phyloP scores from a whole-genome alignment of 2,888 invertebrate genomes.

The Muscina levida region DNA sequence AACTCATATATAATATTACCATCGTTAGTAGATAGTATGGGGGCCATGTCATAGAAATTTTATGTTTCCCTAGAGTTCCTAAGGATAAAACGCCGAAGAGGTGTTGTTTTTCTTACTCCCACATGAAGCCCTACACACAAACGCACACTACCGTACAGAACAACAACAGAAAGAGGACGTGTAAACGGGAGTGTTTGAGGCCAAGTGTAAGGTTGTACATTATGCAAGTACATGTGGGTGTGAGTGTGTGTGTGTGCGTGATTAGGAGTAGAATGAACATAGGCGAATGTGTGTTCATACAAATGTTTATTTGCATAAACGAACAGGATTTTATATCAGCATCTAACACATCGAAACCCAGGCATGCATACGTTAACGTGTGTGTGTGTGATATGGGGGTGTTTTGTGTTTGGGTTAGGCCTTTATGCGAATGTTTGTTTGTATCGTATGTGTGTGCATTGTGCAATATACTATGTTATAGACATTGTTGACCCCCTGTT shows the following conservation, averaged over 20 bases:
- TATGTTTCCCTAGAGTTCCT: conserved; percentile 52
- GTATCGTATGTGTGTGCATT: neutral
- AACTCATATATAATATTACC: neutral
- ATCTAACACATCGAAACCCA: neutral
- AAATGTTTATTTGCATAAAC: conserved; percentile 39
- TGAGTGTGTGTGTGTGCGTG: neutral
- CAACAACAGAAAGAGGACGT: neutral
- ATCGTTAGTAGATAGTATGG: conserved; percentile 37
- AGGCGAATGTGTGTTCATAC: neutral
- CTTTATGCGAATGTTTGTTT: too few relatives aligned
- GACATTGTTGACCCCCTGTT: conserved; percentile 57
- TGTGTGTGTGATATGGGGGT: conserved; percentile 28
- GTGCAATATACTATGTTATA: conserved; percentile 27
- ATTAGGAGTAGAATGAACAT: too few relatives aligned
- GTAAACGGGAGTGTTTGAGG: neutral
- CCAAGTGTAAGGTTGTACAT: too few relatives aligned
- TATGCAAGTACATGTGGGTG: neutral
- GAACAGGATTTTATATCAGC: conserved; percentile 4
- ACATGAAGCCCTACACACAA: neutral
- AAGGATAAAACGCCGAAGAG: conserved; percentile 33
- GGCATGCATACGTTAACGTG: neutral
- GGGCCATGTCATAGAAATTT: conserved; percentile 51
- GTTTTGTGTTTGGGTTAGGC: conserved; percentile 39
- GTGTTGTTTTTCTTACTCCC: conserved; percentile 20
- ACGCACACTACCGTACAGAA: neutral